Conservation (phyloP, 2,888 invertebrate species). For the Heterodera filipjevi region DNA sequence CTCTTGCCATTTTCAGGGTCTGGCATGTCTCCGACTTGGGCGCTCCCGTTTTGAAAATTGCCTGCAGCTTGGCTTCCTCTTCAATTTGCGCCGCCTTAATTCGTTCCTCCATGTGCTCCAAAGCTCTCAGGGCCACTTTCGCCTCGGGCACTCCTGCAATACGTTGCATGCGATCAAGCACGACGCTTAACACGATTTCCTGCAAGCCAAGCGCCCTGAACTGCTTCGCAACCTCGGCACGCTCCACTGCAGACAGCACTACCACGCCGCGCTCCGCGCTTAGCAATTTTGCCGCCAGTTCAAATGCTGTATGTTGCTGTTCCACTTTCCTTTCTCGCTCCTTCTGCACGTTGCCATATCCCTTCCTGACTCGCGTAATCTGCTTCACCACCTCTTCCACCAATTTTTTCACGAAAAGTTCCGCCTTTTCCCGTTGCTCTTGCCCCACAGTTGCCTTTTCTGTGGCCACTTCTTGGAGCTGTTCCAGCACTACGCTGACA, state of each 20-base stretch:
- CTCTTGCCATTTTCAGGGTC: neutral
- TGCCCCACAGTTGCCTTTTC: too few species aligned
- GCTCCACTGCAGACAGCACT: neutral
- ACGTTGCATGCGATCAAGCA: too few species aligned
- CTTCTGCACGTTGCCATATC: constrained; percentile 22
- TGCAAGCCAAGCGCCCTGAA: neutral
- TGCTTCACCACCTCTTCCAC: neutral
- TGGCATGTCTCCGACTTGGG: neutral
- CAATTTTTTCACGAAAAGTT: neutral
- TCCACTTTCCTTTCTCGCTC: neutral
- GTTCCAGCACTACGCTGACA: too few species aligned
- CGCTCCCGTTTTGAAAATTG: neutral
- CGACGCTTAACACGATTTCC: constrained; percentile 7
- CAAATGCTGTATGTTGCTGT: neutral
- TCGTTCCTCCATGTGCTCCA: too few species aligned
- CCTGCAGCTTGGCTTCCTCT: neutral
- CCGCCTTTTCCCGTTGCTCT: too few species aligned
- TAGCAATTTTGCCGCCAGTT: neutral
- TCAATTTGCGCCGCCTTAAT: too few species aligned
- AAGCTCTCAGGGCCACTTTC: too few species aligned
- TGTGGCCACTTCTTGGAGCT: too few species aligned
- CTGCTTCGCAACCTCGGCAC: too few species aligned
- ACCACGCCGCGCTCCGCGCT: too few species aligned
- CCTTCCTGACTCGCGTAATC: neutral
- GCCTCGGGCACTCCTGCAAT: too few species aligned